These are phyloP conservation scores for Heliconius ethilla DNA, from an alignment of 2,888 invertebrate species.

Conservation along the genomic window DNA sequence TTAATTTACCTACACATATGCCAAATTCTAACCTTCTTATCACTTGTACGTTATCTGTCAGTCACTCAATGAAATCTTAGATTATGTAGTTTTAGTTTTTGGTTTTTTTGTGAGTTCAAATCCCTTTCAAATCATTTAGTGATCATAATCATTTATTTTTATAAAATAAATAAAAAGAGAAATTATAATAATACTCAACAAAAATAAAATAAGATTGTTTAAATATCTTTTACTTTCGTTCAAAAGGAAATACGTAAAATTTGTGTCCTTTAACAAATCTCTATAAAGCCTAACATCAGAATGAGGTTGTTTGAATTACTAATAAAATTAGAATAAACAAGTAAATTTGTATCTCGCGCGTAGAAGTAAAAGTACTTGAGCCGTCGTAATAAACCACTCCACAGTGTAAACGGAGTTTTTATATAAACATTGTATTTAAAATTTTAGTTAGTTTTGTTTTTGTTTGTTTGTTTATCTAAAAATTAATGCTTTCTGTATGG, in stretches of 20 bases:
- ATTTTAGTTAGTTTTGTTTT: not conserved
- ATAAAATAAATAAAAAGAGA: too few species aligned
- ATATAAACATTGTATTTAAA: constrained; percentile 7
- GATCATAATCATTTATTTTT: too few species aligned
- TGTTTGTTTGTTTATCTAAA: not conserved
- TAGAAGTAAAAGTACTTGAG: constrained; percentile 17
- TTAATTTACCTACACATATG: too few species aligned
- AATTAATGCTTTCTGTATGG: not conserved
- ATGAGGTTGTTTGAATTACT: constrained; percentile 12
- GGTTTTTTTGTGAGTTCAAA: too few species aligned
- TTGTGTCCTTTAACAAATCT: not conserved
- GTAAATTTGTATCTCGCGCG: not conserved
- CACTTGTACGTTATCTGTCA: too few species aligned
- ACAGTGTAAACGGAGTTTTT: not conserved
- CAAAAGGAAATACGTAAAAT: not conserved
- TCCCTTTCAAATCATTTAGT: too few species aligned
- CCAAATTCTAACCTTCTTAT: too few species aligned
- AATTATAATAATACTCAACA: too few species aligned
- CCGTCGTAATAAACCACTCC: constrained; percentile 14
- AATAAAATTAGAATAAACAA: constrained; percentile 23
- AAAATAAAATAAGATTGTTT: too few species aligned
- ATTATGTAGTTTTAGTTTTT: too few species aligned
- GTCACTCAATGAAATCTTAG: too few species aligned
- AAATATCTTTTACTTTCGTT: not conserved
- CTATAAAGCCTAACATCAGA: not conserved